phyloP scores from a whole-genome alignment of 2,797 vertebrate genomes.

The Sebastes diploproa region DNA sequence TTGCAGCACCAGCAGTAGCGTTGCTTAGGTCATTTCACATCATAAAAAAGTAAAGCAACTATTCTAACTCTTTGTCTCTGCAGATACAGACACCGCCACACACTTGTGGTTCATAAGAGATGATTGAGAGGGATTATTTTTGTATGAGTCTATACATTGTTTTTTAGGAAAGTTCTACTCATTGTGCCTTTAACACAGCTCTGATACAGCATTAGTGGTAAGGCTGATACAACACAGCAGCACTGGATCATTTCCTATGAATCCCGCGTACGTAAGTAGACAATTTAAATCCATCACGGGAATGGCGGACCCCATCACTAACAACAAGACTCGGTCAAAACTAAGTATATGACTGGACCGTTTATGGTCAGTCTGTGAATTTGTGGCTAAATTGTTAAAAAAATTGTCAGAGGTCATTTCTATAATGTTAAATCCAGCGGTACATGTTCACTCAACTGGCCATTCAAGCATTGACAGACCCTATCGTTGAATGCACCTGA shows the following conservation, averaged over 20 bases:
- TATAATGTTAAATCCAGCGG: no score
- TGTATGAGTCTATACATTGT: neutral
- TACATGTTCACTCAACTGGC: no score
- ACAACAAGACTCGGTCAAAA: no score
- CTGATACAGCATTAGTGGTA: neutral
- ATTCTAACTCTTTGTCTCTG: neutral
- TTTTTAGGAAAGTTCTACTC: neutral
- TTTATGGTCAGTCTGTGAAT: no score
- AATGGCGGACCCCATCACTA: neutral
- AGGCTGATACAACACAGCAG: neutral
- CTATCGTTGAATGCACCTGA: no score
- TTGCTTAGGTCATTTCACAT: neutral
- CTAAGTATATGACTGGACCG: no score
- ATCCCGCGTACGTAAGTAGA: no score
- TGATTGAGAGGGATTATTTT: neutral
- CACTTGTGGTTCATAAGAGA: no score
- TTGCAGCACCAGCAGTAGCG: neutral
- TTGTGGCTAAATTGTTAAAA: no score
- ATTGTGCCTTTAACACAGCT: neutral
- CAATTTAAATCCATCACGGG: neutral
- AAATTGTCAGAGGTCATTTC: no score
- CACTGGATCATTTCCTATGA: neutral
- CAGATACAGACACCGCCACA: no score
- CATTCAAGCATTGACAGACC: no score
- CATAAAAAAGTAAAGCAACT: neutral